Conservation (phyloP, 2,888 invertebrate species). For the Calameuta idolon region DNA sequence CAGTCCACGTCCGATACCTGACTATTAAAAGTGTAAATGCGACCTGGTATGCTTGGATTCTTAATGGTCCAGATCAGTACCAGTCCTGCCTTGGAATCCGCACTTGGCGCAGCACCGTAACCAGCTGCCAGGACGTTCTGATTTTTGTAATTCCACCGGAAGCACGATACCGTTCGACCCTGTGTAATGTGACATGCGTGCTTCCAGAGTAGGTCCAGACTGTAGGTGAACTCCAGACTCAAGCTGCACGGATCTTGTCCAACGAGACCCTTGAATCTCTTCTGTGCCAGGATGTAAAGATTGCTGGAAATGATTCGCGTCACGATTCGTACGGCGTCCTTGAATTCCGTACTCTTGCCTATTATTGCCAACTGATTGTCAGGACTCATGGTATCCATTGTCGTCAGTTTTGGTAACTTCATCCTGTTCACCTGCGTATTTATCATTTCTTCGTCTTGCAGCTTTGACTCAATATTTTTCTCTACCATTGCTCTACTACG, state of each 20-base stretch:
- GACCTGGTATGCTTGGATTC: conserved; percentile 83
- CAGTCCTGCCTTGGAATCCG: conserved; percentile 72
- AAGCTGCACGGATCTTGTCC: conserved; percentile 74
- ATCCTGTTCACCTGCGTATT: conserved; percentile 24
- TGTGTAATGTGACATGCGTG: conserved; percentile 68
- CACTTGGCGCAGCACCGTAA: conserved; percentile 72
- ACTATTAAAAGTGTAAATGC: conserved; percentile 73
- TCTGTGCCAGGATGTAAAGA: conserved; percentile 75
- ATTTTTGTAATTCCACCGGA: conserved; percentile 78
- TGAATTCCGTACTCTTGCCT: conserved; percentile 67
- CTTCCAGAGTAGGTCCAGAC: conserved; percentile 77
- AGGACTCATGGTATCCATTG: conserved; percentile 40
- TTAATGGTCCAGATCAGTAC: conserved; percentile 81
- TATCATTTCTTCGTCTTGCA: no score
- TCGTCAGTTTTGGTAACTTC: conserved; percentile 31
- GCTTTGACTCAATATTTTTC: neutral
- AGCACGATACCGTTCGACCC: conserved; percentile 72
- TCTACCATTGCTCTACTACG: neutral
- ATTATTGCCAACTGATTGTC: conserved; percentile 62
- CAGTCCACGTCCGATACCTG: conserved; percentile 80
- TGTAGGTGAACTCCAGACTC: conserved; percentile 76
- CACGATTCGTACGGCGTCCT: conserved; percentile 74
- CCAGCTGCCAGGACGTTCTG: conserved; percentile 80
- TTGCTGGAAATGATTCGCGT: conserved; percentile 81
- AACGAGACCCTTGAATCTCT: conserved; percentile 76